Evolutionary conservation across 2,888 invertebrate genomes (phyloP).

Genomic region (Tribolium freemani): DNA sequence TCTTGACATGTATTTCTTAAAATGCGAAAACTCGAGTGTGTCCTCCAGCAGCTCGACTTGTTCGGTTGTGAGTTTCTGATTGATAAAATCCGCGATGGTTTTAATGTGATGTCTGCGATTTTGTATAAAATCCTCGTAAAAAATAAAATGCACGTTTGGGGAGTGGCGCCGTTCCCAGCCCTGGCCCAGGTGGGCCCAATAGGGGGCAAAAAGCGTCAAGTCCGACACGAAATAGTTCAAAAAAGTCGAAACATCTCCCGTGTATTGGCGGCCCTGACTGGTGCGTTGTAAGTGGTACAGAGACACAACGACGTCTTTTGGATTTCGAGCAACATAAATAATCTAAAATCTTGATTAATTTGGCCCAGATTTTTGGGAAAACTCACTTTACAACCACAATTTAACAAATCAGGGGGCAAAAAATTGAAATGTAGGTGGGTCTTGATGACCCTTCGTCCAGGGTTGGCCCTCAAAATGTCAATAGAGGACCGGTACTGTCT

Average conservation of each 20-base stretch:
- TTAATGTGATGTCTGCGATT: background rate
- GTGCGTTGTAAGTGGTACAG: conserved; percentile 84
- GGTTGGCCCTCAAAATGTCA: background rate
- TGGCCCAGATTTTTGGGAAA: background rate
- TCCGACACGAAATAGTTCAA: conserved; percentile 80
- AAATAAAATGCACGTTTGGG: conserved; percentile 80
- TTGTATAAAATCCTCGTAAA: conserved; percentile 84
- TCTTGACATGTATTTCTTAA: background rate
- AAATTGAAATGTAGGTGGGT: conserved; percentile 85
- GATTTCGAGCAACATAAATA: conserved; percentile 88
- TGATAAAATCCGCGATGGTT: background rate
- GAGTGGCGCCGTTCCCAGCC: conserved; percentile 78
- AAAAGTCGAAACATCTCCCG: conserved; percentile 77
- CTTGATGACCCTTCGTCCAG: conserved; percentile 75
- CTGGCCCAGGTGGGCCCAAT: conserved; percentile 84
- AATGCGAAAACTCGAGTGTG: background rate
- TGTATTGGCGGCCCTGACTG: conserved; percentile 78
- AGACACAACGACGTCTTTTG: conserved; percentile 88
- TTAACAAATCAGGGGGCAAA: conserved; percentile 75
- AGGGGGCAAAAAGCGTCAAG: conserved; percentile 75
- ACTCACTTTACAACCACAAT: conserved; percentile 70
- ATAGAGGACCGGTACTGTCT: background rate
- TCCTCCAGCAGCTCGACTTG: conserved; percentile 75
- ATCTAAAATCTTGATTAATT: conserved; percentile 68
- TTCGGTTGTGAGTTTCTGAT: conserved; percentile 50